phyloP scores from a whole-genome alignment of 2,888 invertebrate genomes.

The Anoncus sp. region DNA sequence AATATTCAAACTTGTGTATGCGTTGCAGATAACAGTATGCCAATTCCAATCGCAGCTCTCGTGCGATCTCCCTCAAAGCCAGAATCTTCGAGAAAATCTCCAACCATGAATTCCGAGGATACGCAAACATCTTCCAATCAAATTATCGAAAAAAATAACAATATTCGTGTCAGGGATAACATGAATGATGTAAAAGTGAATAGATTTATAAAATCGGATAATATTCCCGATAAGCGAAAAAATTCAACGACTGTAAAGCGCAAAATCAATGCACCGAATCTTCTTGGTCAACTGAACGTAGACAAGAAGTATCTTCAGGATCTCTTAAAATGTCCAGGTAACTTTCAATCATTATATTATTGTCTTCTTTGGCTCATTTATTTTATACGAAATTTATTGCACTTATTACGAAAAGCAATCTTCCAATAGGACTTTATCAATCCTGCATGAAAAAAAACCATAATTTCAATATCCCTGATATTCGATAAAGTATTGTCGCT shows the following conservation, averaged over 20 bases:
- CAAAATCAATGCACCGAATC: constrained; percentile 66
- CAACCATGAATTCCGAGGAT: not conserved
- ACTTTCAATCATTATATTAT: not conserved
- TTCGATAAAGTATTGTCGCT: no score
- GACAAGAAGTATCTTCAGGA: constrained; percentile 77
- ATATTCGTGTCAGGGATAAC: constrained; percentile 26
- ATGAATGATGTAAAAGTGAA: constrained; percentile 29
- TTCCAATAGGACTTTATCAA: no score
- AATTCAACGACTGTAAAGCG: constrained; percentile 54
- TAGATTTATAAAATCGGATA: constrained; percentile 18
- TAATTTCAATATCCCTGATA: no score
- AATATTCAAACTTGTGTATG: no score
- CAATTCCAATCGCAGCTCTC: constrained; percentile 54
- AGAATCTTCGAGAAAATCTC: constrained; percentile 11
- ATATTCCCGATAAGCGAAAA: constrained; percentile 37
- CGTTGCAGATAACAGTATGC: constrained; percentile 59
- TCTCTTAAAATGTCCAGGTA: constrained; percentile 76
- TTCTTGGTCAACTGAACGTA: constrained; percentile 73
- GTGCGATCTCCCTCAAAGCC: constrained; percentile 35
- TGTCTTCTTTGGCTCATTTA: not conserved
- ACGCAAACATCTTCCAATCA: not conserved
- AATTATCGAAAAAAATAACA: constrained; percentile 44
- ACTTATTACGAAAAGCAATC: no score
- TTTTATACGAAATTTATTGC: no score
- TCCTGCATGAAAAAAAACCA: no score